A percentile compares a stretch with the other conserved stretches of the same genome.
phyloP scores from a whole-genome alignment of 2,888 invertebrate species.

The Ochropleura plecta region DNA sequence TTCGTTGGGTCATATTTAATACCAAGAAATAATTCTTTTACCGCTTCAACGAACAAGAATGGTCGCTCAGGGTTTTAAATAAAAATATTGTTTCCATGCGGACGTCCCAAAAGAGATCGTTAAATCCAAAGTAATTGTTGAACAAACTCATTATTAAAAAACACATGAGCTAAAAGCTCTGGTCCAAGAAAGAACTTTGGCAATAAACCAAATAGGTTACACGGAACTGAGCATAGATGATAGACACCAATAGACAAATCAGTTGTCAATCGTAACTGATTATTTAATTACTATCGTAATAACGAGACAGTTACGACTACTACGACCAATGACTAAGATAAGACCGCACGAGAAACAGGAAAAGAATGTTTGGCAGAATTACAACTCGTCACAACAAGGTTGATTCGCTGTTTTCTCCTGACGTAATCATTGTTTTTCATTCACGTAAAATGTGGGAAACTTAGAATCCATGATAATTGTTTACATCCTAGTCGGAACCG shows the following conservation, averaged over 20 bases:
- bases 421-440: slow-evolving; percentile 26
- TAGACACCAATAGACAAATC: background rate
- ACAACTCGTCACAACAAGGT: slow-evolving; percentile 53
- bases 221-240: background rate
- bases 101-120: slow-evolving; percentile 1
- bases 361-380: slow-evolving; percentile 55
- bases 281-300: background rate
- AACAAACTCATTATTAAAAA: slow-evolving; percentile 2
- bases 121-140: background rate
- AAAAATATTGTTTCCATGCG: slow-evolving; percentile 13
- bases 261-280: slow-evolving; percentile 12
- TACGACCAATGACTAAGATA: slow-evolving; percentile 23
- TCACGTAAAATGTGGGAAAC: background rate
- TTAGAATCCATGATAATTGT: slow-evolving; percentile 22
- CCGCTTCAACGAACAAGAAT: background rate
- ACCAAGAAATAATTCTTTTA: slow-evolving; percentile 16
- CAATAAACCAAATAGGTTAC: slow-evolving; percentile 4
- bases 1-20: slow-evolving; percentile 16
- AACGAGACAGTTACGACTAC: background rate
- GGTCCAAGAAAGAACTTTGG: background rate
- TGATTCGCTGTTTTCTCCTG: slow-evolving; percentile 31
- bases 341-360: slow-evolving; percentile 32
- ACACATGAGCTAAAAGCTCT: background rate
- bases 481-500: slow-evolving; percentile 36
- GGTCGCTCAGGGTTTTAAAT: slow-evolving; percentile 9